Base-by-base conservation (phyloP, 2,888 invertebrate genomes). In the Plagodis pulveraria region DNA sequence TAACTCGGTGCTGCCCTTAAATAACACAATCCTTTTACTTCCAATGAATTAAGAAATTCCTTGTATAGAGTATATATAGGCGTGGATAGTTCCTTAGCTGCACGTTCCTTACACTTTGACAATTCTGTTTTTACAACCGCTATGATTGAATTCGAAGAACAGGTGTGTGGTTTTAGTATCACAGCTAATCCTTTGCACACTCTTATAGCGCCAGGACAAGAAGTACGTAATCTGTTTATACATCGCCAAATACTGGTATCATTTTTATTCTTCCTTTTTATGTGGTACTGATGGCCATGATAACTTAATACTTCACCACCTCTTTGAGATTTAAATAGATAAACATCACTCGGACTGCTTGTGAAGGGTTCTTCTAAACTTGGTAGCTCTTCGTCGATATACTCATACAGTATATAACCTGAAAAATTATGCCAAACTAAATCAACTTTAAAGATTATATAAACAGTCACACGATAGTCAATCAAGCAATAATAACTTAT, bases 271-370 rank as follows among this genome's bases (percentile, higher is more conserved):
- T 33, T 34, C 22, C 54, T 41, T 8, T 48, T n/a, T n/a, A 10
- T 35, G 8, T 7, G n/a, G 8, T 54, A 48, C 32, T 42, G 32
- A 9, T 46, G 42, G 6, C 54, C 54, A 7, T 48, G 7, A 4
- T 11, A n/a, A 6, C 11, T 42, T n/a, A 54, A 36, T 48, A 36
- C 10, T 33, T 47, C 53, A n/a, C 34, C 10, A 41, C 53, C 53
- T 47, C 38, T 54, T 46, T 35, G 38, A 41, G 53, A 38, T 35
- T 54, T 47, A 6, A 41, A 40, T n/a, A 54, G 6, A 41, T 54
- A 42, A 22, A 34, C 5, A 4, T 42, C 10, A 11, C 5, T 33
- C 11, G 22, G 5, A 6, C n/a, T 7, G 10, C 22, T 7, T 12
- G n/a, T 8, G 11, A 11, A 41, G 22, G 47, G 10, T 10, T 11